These are phyloP conservation scores for Harlomillsia oculata DNA, from an alignment of 1,140 invertebrate genomes.

Conservation along the genomic window DNA sequence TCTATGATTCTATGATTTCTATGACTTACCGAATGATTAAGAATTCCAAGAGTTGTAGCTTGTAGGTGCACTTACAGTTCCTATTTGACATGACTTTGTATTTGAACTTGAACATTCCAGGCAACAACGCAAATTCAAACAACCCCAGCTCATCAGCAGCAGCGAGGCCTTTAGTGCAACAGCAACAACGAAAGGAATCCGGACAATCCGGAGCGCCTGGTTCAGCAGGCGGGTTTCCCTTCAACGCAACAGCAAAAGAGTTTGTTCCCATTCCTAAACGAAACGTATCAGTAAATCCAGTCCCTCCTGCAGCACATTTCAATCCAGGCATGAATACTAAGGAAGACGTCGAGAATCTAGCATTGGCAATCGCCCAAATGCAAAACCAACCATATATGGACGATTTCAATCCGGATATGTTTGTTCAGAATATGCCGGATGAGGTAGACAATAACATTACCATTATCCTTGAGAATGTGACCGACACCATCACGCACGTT, in stretches of 20 bases:
- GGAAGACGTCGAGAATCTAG: slow-evolving; percentile 4
- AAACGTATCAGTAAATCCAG: background rate
- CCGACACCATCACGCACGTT: slow-evolving; percentile 26
- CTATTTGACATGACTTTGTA: too few species aligned
- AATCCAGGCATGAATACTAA: background rate
- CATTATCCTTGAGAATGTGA: slow-evolving; percentile 16
- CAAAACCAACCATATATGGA: background rate
- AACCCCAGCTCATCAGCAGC: background rate
- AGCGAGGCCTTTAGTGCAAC: background rate
- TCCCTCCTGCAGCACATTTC: too few species aligned
- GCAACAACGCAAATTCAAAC: background rate
- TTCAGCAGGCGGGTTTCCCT: too few species aligned
- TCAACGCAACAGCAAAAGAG: too few species aligned
- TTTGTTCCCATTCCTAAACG: slow-evolving; percentile 14
- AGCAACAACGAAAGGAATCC: background rate
- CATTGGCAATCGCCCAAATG: slow-evolving; percentile 14
- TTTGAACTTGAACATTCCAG: background rate
- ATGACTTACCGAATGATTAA: background rate
- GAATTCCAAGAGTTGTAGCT: background rate
- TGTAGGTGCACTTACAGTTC: background rate
- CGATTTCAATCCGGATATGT: background rate
- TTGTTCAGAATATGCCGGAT: background rate
- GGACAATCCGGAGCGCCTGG: background rate
- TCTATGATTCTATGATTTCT: background rate
- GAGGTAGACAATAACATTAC: slow-evolving; percentile 3